phyloP scores from a whole-genome alignment of 2,797 vertebrate genomes.

The Urocyon cinereoargenteus region DNA sequence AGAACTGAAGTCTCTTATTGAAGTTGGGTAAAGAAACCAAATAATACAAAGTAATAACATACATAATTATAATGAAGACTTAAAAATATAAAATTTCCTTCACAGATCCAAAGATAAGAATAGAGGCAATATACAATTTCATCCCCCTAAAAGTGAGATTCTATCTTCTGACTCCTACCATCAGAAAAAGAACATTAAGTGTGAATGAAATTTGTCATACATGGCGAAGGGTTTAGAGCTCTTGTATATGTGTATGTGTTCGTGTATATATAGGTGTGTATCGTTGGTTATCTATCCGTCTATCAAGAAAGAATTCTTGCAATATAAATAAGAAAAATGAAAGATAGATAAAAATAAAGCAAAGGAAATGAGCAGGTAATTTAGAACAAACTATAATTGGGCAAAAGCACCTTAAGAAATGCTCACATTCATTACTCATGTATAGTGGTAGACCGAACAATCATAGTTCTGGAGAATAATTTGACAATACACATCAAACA shows the following conservation, averaged over 20 bases:
- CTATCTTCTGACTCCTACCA: background rate
- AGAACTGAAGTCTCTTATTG: background rate
- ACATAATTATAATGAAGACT: background rate
- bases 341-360: background rate
- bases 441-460: background rate
- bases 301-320: background rate
- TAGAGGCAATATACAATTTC: background rate
- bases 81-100: background rate
- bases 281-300: background rate
- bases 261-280: background rate
- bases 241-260: background rate
- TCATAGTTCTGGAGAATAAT: background rate
- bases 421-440: background rate
- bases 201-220: background rate
- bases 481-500: background rate
- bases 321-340: background rate
- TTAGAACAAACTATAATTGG: background rate
- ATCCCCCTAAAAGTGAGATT: background rate
- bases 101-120: background rate
- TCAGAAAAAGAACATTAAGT: background rate
- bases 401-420: conserved; percentile 25
- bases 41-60: background rate
- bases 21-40: conserved; percentile 7
- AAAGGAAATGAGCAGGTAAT: conserved; percentile 16
- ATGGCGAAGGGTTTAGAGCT: background rate